These are phyloP conservation scores for Strigamia crassipes DNA, from an alignment of 2,888 invertebrate species.

Conservation along the genomic window DNA sequence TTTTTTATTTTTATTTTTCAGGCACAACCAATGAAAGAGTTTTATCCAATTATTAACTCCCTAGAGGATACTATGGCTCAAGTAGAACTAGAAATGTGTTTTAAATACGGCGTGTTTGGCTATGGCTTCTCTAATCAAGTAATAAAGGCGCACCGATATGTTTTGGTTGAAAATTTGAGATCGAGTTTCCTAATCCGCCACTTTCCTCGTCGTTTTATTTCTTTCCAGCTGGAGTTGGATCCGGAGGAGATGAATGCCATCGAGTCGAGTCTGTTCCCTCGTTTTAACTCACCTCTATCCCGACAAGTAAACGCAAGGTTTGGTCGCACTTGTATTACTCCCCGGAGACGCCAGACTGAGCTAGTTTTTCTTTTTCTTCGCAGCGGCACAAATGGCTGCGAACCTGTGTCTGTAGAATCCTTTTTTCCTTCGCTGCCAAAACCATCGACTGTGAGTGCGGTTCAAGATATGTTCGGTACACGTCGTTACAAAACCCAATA, in stretches of 20 bases:
- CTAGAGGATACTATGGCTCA: neutral
- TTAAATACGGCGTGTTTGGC: slow-evolving; percentile 1
- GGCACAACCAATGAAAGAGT: slow-evolving; percentile 5
- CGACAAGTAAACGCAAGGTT: slow-evolving; percentile 31
- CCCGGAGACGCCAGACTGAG: neutral
- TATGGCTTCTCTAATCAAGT: slow-evolving; percentile 20
- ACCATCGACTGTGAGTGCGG: slow-evolving; percentile 11
- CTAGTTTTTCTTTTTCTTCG: neutral
- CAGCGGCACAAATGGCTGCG: neutral
- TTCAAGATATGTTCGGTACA: slow-evolving; percentile 2
- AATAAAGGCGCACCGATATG: neutral
- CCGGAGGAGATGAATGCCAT: neutral
- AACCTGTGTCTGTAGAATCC: neutral
- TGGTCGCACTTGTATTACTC: neutral
- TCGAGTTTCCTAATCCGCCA: neutral
- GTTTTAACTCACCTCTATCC: neutral
- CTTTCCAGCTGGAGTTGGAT: slow-evolving; percentile 28
- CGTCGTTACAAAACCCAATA: slow-evolving; percentile 2
- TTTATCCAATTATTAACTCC: neutral
- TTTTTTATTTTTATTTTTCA: neutral
- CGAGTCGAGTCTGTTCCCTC: neutral
- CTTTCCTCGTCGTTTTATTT: neutral
- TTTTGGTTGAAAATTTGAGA: neutral
- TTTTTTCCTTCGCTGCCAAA: neutral
- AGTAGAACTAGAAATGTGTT: neutral